Evolutionary conservation across 2,888 invertebrate species (phyloP), one percentile per base, ranked within the genome.

Genomic region (Myopa tessellatipennis): DNA sequence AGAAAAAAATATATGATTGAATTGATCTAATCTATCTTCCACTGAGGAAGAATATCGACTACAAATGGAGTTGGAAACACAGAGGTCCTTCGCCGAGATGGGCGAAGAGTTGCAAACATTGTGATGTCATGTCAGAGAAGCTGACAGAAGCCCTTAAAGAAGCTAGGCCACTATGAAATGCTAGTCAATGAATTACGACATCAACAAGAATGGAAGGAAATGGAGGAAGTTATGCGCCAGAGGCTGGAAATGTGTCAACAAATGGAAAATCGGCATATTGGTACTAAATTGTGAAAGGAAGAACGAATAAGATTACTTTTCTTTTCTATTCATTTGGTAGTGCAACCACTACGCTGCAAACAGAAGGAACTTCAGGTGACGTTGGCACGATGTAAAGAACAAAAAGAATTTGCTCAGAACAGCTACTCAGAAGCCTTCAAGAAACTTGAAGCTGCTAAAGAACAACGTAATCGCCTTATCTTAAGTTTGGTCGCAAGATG

Each of bases 211-310:
- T 45, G 36, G 68, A 38, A 68, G 38, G 58, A 75, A 50, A 58
- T 75, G 58, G 68, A 75, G n/a, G 60, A 68, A 34, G 50, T n/a
- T 16, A 55, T 58, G 14, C 58, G 45, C 0, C 40, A 68, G 6
- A 26, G n/a, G 16, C 36, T 34, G 40, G 68, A 68, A 16, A 38
- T 68, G 14, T n/a, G 10, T 34, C 6, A 52, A 40, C 14, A 74
- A 65, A 74, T 74, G 74, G 74, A 74, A 50, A 63, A 65, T n/a
- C 45, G 74, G 34, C 26, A 63, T 4, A 74, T 74, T 40, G 74
- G 74, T 74, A 72, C 26, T 14, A 26, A n/a, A 18, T 14, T 38
- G 18, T 34, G 16, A 38, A 65, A 65, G 34, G 36, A 6, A 4
- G 45, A 18, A 69, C 1, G 7, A 26, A 26, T 26, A 26, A 26